Evolutionary conservation across 2,113 vertebrate genomes (phyloP), one percentile per base, ranked within the genome.

Genomic region (Stictonetta naevosa): DNA sequence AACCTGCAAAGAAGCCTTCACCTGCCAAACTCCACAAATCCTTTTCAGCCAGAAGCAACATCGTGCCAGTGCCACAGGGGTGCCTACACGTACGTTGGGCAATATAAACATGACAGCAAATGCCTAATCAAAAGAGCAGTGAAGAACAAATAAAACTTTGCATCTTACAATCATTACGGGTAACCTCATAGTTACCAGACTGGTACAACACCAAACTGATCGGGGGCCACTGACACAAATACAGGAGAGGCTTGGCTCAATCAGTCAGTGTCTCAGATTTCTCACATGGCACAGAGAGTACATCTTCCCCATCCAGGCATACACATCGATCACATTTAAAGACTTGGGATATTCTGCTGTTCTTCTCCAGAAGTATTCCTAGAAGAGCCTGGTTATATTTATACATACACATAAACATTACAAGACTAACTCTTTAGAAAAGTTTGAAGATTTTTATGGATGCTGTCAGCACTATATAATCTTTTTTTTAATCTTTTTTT

Each of bases 371-470:
- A 48, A 46, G 28, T 25, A 38, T 6, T 83, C 36, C 80, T 63
- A 87, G 64, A 68, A 56, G 56, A 83, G 4, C 20, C 40, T 90
- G 63, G 17, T 84, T 77, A 26, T 44, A 64, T 64, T 72, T 76
- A 80, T 36, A 48, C 5, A 63, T 6, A 59, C 25, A 68, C 18
- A 72, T 5, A 63, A 55, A 23, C 22, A 77, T 17, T 75, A 16
- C 74, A 85, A 82, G 52, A 55, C 62, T 83, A 83, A 93, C 34
- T 36, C 72, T 92, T 86, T 44, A 88, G 88, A 92, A 82, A 89
- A 93, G 89, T 86, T 66, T 83, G 52, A 91, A 90, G 60, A 46
- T 82, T 92, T 96, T 95, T 82, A 91, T 79, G 69, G 90, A 63
- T 44, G 53, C 25, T 77, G 31, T 95, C 44, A 69, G 93, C 13